Evolutionary conservation across 37 sponge, comb jelly and placozoan species (phyloP), one percentile per base, ranked within the genome.

Genomic region (Cliona cf. orientalis): DNA sequence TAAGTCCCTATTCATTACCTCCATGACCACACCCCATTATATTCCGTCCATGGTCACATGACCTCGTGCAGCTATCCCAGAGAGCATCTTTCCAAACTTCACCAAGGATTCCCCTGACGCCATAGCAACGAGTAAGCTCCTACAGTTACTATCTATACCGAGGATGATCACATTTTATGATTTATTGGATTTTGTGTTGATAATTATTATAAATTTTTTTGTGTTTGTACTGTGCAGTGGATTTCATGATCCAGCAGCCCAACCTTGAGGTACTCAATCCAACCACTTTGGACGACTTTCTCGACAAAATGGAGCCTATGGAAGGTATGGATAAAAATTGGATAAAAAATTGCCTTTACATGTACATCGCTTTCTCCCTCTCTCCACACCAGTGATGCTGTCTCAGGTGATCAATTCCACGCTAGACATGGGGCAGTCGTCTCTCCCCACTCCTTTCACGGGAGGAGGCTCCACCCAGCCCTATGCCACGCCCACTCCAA

Each of bases 231-330:
- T 44, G 9, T 72, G 2, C 44, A 72, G 73, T 33, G 46, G 73
- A 28, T n/a, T 12, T 72, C 42, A 72, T 72, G 73, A 43, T 75
- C 43, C 76, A 75, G 46, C 92, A 92, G 59, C 88, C 92, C 6
- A 86, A 79, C 46, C 42, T 92, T 53, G 83, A 79, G 55, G 80
- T 84, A 71, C 84, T 92, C 32, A 86, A 87, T 45, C 88, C 92
- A 46, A 74, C 49, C 3, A 25, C 23, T 3, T 9, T 59, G 14
- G 92, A 92, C 1, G 87, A 92, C 22, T 66, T 92, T 1, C 64
- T 82, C 40, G 71, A 71, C 46, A 78, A 66, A 43, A 65, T 90
- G 26, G 91, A 90, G 56, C 86, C 91, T 58, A 90, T 90, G 91
- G 84, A 82, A 62, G 89, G 83, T 86, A 58, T 3, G 60, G 35